phyloP scores from a whole-genome alignment of 1,140 invertebrate species.

The Micrasema longulum region DNA sequence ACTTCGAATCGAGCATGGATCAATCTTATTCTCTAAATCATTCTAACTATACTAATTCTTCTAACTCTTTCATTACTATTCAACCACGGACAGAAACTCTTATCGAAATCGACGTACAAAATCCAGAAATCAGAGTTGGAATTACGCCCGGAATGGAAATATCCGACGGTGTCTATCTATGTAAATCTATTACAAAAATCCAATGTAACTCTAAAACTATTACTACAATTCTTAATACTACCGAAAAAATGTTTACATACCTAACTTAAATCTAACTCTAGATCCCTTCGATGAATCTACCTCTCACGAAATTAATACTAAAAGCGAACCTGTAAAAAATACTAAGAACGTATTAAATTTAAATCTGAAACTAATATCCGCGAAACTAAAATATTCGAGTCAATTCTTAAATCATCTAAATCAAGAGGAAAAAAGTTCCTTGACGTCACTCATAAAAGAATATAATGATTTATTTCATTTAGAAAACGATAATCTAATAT shows the following conservation, averaged over 20 bases:
- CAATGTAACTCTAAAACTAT: slow-evolving; percentile 39
- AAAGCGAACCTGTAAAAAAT: background rate
- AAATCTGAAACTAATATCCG: background rate
- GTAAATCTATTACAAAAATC: slow-evolving; percentile 9
- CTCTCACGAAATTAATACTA: background rate
- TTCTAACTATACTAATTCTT: background rate
- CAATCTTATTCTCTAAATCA: background rate
- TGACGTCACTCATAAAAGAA: slow-evolving; percentile 23
- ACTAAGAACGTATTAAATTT: background rate
- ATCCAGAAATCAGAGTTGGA: slow-evolving; percentile 19
- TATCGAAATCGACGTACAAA: slow-evolving; percentile 18
- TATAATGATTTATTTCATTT: slow-evolving; percentile 54
- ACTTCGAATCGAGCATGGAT: background rate
- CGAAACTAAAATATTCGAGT: background rate
- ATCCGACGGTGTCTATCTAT: slow-evolving; percentile 15
- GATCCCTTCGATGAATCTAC: slow-evolving; percentile 4
- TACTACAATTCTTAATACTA: slow-evolving; percentile 46
- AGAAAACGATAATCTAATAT: slow-evolving; percentile 41
- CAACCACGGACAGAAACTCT: slow-evolving; percentile 7
- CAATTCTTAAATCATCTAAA: slow-evolving; percentile 1
- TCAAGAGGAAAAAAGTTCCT: slow-evolving; percentile 5
- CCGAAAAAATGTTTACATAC: slow-evolving; percentile 42
- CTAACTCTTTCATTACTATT: background rate
- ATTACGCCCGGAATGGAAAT: slow-evolving; percentile 6
- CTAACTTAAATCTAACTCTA: slow-evolving; percentile 7